Base-by-base conservation (phyloP, 2,797 vertebrate species). In the Neoniphon sammara region DNA sequence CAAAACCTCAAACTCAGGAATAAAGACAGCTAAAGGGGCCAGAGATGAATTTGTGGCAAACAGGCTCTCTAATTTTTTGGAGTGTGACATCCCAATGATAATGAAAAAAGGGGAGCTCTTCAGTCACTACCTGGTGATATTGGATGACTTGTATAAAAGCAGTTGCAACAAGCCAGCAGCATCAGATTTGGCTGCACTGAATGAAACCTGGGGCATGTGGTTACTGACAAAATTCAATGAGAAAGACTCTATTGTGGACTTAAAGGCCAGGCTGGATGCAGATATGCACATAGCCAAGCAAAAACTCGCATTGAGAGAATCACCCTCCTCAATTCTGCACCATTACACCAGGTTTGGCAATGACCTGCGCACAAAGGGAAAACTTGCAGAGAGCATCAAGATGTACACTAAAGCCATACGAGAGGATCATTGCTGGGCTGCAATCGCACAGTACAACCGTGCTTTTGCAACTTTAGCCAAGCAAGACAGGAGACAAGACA, bases 401-500 rank as follows among this genome's bases (percentile, higher is more conserved):
- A 82, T 91, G 82, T 89, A 86, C 73, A 81, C 77, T 0, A 87
- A 75, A 25, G 85, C 87, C 75, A 87, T 64, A 69, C 11, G 85
- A 2, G 0, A 53, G 34, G 87, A 89, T 53, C 55, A 4, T 17
- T 83, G 81, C 4, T 91, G 86, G 84, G 80, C 84, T 18, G 87
- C 89, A 20, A 57, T 91, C 65, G 90, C 92, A 25, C 88, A 78
- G 36, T 92, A 93, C 73, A 93, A 91, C 53, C 91, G 87, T 49
- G 90, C 90, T 44, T 82, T 90, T 44, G 31, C 84, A 31, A 81
- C 67, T 49, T 71, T 93, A 61, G 7, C 20, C 10, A 71, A 75
- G 12, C 34, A 80, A 30, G 18, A 80, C 12, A 49, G 2, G 0
- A 12, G 0, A 15, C 85, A 69, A 62, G 61, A 88, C 65, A 67